Conservation (phyloP, 2,113 vertebrate genomes). For the Silurus asotus region DNA sequence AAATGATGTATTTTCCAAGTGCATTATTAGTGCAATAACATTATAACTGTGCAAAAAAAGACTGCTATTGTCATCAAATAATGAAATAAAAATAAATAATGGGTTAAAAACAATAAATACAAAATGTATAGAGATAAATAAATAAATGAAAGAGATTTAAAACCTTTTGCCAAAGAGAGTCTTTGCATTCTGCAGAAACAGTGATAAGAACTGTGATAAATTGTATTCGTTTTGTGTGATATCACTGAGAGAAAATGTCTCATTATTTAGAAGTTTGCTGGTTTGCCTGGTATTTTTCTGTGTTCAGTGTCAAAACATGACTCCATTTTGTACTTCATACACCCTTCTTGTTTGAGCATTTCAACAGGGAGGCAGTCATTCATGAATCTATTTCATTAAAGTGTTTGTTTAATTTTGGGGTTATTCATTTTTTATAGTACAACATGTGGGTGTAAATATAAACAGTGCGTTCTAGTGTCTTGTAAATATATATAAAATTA, state of each 20-base stretch:
- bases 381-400: neutral
- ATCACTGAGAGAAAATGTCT: neutral
- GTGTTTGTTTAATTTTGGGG: no score
- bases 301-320: neutral
- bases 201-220: neutral
- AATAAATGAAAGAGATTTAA: neutral
- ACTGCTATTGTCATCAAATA: neutral
- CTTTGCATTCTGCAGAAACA: neutral
- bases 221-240: neutral
- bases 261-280: neutral
- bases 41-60: neutral
- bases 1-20: neutral
- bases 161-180: neutral
- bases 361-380: neutral
- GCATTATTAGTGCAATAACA: no score
- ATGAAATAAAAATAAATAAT: neutral
- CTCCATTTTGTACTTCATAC: neutral
- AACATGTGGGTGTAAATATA: no score
- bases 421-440: no score
- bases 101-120: neutral
- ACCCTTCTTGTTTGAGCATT: neutral
- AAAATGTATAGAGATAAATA: no score
- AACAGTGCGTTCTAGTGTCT: no score
- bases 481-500: no score
- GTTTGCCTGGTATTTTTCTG: neutral